These are phyloP conservation scores for Neodiprion pinetum DNA, from an alignment of 1,140 invertebrate genomes.

Conservation along the genomic window DNA sequence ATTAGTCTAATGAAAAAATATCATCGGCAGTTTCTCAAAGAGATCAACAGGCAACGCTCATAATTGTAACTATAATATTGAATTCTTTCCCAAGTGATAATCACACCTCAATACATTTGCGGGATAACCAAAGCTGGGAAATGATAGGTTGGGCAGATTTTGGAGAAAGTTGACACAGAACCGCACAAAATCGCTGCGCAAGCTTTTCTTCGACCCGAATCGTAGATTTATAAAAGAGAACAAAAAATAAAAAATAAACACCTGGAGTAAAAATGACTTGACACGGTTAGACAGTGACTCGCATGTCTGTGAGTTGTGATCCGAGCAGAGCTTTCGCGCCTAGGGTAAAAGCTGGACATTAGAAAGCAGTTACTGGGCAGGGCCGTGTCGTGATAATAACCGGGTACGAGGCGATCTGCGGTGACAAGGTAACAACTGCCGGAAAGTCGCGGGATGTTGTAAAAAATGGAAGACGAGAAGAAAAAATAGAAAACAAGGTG, in stretches of 20 bases:
- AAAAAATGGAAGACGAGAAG: background rate
- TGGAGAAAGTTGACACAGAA: too few species aligned
- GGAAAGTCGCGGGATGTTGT: background rate
- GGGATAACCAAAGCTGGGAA: too few species aligned
- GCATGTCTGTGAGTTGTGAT: background rate
- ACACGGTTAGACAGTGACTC: background rate
- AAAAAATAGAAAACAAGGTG: background rate
- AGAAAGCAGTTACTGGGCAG: background rate
- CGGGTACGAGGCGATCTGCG: background rate
- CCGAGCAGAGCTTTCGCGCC: background rate
- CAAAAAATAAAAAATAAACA: background rate
- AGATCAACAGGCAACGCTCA: too few species aligned
- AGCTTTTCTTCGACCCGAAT: background rate
- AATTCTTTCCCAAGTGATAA: too few species aligned
- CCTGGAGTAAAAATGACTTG: background rate
- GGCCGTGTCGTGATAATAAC: background rate
- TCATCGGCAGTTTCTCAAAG: too few species aligned
- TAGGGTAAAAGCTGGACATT: background rate
- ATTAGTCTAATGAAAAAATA: background rate
- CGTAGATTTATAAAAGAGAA: background rate
- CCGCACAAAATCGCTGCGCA: too few species aligned
- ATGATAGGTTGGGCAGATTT: too few species aligned
- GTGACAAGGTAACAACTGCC: constrained; percentile 1
- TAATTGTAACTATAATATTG: too few species aligned
- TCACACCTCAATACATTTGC: too few species aligned